Conservation (phyloP, 2,888 invertebrate species). For the Cyclophora albipunctata region DNA sequence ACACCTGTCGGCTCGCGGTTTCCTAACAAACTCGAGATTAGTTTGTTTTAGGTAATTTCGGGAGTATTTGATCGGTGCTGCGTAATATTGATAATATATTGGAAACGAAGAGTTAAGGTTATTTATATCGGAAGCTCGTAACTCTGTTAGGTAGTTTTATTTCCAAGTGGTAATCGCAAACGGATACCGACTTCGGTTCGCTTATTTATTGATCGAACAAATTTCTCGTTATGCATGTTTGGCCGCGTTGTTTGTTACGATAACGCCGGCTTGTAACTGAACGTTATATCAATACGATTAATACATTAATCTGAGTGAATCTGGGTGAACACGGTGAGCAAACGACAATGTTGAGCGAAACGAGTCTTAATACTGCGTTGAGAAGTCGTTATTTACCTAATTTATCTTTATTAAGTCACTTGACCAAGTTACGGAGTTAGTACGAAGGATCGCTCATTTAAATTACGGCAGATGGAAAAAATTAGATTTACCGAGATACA, state of each 20-base stretch:
- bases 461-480: conserved; percentile 25
- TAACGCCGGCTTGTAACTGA: neutral
- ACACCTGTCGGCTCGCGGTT: neutral
- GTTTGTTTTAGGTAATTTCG: neutral
- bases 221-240: conserved; percentile 16
- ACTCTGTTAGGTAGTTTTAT: conserved; percentile 21
- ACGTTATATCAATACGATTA: too few relatives aligned
- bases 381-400: conserved; percentile 21
- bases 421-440: conserved; percentile 21
- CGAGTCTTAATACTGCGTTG: too few relatives aligned
- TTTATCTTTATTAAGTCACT: conserved; percentile 30
- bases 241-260: neutral
- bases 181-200: conserved; percentile 18
- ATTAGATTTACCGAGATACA: conserved; percentile 11
- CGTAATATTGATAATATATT: too few relatives aligned
- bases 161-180: conserved; percentile 24
- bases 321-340: too few relatives aligned
- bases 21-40: neutral
- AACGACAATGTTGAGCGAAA: too few relatives aligned
- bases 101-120: conserved; percentile 3
- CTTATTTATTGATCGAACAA: conserved; percentile 23
- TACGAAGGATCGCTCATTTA: conserved; percentile 27
- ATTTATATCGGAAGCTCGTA: conserved; percentile 10
- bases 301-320: too few relatives aligned
- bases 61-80: neutral